Evolutionary conservation across 2,888 invertebrate genomes (phyloP), one percentile per base, ranked within the genome.

Genomic region (Sipunculus nudus): DNA sequence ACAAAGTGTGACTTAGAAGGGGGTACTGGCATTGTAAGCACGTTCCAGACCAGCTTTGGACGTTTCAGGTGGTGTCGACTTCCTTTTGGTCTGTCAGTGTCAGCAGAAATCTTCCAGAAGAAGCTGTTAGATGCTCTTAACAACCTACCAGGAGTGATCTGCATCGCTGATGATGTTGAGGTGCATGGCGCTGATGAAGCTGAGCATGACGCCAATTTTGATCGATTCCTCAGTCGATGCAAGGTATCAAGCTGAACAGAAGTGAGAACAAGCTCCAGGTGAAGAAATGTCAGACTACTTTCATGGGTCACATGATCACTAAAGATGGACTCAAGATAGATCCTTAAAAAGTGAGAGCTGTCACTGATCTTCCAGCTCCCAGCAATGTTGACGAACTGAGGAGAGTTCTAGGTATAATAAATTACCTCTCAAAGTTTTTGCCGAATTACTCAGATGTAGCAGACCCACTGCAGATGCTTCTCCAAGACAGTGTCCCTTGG

Each of bases 91-190:
- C n/a, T 48, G 10, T 57, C 53, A 10, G 66, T 61, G 8, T 65
- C 61, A 3, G 39, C 65, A 21, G 61, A 68, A 43, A 68, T 64
- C 16, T 68, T 68, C 49, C 70, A 67, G 55, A 57, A 49, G 41
- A 62, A 63, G 25, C 50, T 70, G 10, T 32, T 58, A 3, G 56
- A 63, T 26, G 60, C 57, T 10, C 26, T 68, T 23, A 41, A 50
- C 5, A 64, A 60, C 19, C 57, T 68, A 10, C 54, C 50, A 26
- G 66, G 66, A 10, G 64, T 66, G 13, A 46, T 60, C n/a, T 59
- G 62, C 31, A 49, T 70, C 10, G 58, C 60, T 21, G 68, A 65
- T 53, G 67, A 68, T 43, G 50, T 67, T 23, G 38, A 64, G 13
- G 49, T 70, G 0, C 55, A 65, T 52, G 65, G 68, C 2, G 26